Conservation (phyloP, 2,113 vertebrate genomes). For the Castor canadensis region DNA sequence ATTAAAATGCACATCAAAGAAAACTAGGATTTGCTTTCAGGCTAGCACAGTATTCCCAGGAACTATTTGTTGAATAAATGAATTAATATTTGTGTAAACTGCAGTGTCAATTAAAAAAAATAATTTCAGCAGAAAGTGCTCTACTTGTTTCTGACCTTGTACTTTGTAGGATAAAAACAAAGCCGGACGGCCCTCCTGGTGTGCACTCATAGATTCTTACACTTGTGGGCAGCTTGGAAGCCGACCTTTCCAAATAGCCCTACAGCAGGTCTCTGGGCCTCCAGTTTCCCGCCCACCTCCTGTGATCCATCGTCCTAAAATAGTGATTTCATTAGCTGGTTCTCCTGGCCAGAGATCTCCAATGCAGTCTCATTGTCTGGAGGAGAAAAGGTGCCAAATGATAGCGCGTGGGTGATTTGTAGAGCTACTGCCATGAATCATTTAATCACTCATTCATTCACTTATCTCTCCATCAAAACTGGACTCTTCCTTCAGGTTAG, state of each 20-base stretch:
- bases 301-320: constrained; percentile 65
- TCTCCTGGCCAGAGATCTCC: constrained; percentile 42
- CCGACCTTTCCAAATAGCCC: constrained; percentile 65
- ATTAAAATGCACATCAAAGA: constrained; percentile 54
- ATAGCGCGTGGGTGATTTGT: background rate
- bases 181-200: constrained; percentile 49
- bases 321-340: constrained; percentile 53
- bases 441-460: background rate
- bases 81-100: constrained; percentile 67
- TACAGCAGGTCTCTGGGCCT: constrained; percentile 34
- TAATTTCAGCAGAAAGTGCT: constrained; percentile 22
- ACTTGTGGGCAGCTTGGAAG: constrained; percentile 33
- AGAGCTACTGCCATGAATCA: background rate
- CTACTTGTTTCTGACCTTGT: constrained; percentile 49
- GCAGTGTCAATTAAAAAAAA: constrained; percentile 67
- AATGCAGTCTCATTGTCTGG: constrained; percentile 13
- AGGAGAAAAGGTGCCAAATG: background rate
- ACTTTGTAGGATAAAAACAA: constrained; percentile 58
- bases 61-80: constrained; percentile 59
- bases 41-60: constrained; percentile 14
- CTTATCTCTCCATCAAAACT: background rate
- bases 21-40: constrained; percentile 47
- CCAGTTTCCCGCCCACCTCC: constrained; percentile 6
- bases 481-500: background rate
- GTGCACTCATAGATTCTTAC: constrained; percentile 60